Percentiles rank a stretch among this genome's conserved stretches.
Evolutionary conservation across 1,140 invertebrate species (phyloP).

Genomic region (Nymphalis io): DNA sequence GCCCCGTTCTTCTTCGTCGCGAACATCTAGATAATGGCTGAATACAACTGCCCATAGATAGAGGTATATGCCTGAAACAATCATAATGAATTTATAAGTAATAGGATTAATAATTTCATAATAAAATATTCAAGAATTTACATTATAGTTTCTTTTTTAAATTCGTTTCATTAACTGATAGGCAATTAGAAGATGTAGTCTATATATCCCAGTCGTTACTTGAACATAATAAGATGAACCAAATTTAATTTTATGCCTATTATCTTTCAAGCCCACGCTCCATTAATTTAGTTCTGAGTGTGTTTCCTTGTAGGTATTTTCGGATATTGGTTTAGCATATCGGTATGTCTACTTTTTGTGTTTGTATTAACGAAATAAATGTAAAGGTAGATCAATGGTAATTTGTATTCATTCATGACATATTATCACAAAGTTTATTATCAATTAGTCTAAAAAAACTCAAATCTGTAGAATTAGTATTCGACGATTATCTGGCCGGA

Average conservation of each 20-base stretch:
- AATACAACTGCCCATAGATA: slow-evolving; percentile 90
- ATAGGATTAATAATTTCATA: no score
- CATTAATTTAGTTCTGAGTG: slow-evolving; percentile 23
- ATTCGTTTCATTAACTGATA: no score
- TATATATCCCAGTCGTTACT: not conserved
- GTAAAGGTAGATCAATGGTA: not conserved
- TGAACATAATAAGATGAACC: slow-evolving; percentile 6
- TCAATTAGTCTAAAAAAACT: no score
- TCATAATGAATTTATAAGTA: slow-evolving; percentile 7
- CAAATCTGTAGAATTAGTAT: no score
- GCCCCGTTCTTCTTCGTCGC: slow-evolving; percentile 84
- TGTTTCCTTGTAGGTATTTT: slow-evolving; percentile 31
- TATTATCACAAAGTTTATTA: no score
- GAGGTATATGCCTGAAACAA: slow-evolving; percentile 84
- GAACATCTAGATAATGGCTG: slow-evolving; percentile 87
- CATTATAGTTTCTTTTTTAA: no score
- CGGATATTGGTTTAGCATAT: slow-evolving; percentile 15
- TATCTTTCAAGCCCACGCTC: slow-evolving; percentile 26
- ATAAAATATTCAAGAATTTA: no score
- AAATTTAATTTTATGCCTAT: slow-evolving; percentile 38
- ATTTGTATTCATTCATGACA: no score
- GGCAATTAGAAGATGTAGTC: not conserved
- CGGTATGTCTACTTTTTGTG: not conserved
- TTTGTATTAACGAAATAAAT: not conserved
- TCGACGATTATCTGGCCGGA: no score